A percentile compares a stretch with the other conserved stretches of the same genome.
Evolutionary conservation across 1,140 invertebrate species (phyloP).

Genomic region (Drosophila elegans): DNA sequence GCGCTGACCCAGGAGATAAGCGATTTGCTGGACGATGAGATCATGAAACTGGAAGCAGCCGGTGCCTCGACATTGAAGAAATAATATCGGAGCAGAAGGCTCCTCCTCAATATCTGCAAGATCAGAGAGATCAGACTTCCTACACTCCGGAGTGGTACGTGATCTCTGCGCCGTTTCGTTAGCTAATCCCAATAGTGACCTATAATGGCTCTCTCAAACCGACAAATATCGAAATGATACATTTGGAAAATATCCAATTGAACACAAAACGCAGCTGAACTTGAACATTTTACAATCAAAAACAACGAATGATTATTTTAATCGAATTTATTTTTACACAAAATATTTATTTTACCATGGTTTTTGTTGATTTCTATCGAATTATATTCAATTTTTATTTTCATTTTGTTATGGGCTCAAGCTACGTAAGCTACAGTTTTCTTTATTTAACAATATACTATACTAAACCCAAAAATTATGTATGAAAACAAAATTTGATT

Average conservation of each 20-base stretch:
- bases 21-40: slow-evolving; percentile 79
- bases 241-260: slow-evolving; percentile 9
- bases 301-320: slow-evolving; percentile 40
- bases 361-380: slow-evolving; percentile 24
- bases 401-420: slow-evolving; percentile 73
- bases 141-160: slow-evolving; percentile 4
- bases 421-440: slow-evolving; percentile 76
- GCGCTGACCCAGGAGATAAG: slow-evolving; percentile 79
- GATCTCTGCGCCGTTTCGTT: slow-evolving; percentile 16
- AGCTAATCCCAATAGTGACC: slow-evolving; percentile 3
- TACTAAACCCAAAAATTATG: slow-evolving; percentile 67
- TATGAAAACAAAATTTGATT: slow-evolving; percentile 71
- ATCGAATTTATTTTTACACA: slow-evolving; percentile 56
- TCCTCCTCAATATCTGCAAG: neutral
- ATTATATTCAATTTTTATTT: slow-evolving; percentile 38
- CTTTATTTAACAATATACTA: slow-evolving; percentile 47
- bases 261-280: slow-evolving; percentile 20
- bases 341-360: slow-evolving; percentile 32
- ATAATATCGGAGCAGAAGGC: neutral
- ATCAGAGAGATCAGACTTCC: slow-evolving; percentile 5
- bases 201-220: slow-evolving; percentile 15
- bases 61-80: slow-evolving; percentile 15
- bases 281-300: slow-evolving; percentile 47
- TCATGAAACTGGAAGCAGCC: slow-evolving; percentile 66
- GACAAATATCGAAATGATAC: slow-evolving; percentile 2